Conservation (phyloP, 1,140 invertebrate species). For the Cydia fagiglandana region DNA sequence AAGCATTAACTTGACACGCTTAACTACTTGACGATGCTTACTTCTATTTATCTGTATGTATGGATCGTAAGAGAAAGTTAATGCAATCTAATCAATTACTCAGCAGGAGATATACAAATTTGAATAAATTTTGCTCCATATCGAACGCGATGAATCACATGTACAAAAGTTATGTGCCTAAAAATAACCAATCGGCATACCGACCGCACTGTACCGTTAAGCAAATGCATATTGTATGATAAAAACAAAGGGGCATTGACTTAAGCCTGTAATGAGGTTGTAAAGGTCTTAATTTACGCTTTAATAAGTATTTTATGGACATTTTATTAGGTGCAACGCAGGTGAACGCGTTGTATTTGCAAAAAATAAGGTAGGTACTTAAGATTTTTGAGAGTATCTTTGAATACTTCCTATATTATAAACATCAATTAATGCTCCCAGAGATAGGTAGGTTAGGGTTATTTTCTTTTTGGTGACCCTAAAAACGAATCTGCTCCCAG, state of each 20-base stretch:
- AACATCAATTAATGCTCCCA: too few species aligned
- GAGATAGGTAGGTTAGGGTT: too few species aligned
- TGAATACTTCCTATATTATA: background rate
- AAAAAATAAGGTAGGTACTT: too few species aligned
- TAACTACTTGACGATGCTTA: background rate
- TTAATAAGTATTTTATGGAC: background rate
- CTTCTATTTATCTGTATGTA: background rate
- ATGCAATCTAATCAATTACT: constrained; percentile 14
- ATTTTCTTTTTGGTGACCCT: too few species aligned
- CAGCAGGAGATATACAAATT: background rate
- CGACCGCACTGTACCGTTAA: constrained; percentile 7
- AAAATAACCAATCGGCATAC: constrained; percentile 3
- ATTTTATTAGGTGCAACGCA: too few species aligned
- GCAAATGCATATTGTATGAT: background rate
- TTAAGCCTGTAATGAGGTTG: background rate
- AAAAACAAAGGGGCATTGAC: constrained; percentile 15
- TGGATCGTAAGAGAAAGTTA: constrained; percentile 17
- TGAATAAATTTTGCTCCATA: constrained; percentile 18
- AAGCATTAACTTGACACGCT: constrained; percentile 21
- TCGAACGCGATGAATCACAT: constrained; percentile 7
- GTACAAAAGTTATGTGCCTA: background rate
- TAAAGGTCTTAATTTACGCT: background rate
- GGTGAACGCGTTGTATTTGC: background rate
- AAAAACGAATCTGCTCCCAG: too few species aligned
- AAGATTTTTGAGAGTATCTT: too few species aligned